A percentile compares a stretch with the other conserved stretches of the same genome.
Evolutionary conservation across 2,113 vertebrate species (phyloP).

Genomic region (Phyllostomus hastatus): DNA sequence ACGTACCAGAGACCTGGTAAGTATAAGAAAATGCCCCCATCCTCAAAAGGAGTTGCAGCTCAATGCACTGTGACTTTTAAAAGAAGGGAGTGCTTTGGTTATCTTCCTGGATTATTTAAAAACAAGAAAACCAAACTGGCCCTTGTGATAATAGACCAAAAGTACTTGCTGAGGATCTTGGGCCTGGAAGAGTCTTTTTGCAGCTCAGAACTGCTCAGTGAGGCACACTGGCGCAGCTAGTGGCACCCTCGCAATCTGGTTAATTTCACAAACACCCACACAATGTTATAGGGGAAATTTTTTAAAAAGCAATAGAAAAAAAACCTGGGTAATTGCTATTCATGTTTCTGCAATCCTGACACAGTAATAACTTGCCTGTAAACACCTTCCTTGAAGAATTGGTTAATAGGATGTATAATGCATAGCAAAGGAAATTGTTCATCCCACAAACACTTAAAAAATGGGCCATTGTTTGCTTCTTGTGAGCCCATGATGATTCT

Average conservation of each 20-base stretch:
- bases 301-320: constrained; percentile 31
- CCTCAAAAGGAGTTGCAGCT: background rate
- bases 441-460: background rate
- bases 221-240: background rate
- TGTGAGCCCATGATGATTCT: background rate
- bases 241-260: constrained; percentile 15
- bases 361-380: constrained; percentile 56
- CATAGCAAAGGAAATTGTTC: background rate
- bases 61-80: background rate
- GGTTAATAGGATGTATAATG: constrained; percentile 21
- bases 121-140: background rate
- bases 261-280: constrained; percentile 65
- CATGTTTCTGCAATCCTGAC: constrained; percentile 63
- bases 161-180: background rate
- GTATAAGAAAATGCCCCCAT: background rate
- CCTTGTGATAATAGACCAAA: background rate
- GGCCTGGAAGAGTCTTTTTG: background rate
- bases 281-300: constrained; percentile 19
- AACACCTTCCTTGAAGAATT: constrained; percentile 35
- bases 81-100: background rate
- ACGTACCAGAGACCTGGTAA: background rate
- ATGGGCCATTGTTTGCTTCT: background rate
- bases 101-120: constrained; percentile 18
- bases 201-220: background rate
- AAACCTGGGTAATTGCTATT: constrained; percentile 58